These are phyloP conservation scores for Lasioglossum calceatum DNA, from an alignment of 2,888 invertebrate species.

Conservation along the genomic window DNA sequence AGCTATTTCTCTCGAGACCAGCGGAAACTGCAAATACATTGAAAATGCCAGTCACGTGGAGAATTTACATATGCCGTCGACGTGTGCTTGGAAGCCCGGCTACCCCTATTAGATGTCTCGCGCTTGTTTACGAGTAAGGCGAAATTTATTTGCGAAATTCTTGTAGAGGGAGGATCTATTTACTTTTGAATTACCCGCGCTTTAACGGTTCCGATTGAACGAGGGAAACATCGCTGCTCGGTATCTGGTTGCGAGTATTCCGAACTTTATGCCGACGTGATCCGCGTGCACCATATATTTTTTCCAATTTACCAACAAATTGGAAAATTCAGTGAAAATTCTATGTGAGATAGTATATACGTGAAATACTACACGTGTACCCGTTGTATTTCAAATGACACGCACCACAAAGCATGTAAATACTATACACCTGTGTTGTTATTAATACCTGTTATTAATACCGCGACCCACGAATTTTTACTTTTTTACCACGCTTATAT, in stretches of 20 bases:
- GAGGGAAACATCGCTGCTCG: neutral
- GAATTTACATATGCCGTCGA: slow-evolving; percentile 43
- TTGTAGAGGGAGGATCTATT: slow-evolving; percentile 12
- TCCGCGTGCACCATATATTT: neutral
- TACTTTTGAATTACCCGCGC: neutral
- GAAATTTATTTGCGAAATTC: slow-evolving; percentile 40
- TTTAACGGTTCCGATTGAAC: neutral
- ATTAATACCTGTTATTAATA: too few species aligned
- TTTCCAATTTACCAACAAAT: too few species aligned
- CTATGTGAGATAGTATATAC: too few species aligned
- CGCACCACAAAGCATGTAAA: too few species aligned
- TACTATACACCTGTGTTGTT: too few species aligned
- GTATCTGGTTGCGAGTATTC: neutral
- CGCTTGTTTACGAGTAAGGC: slow-evolving; percentile 22
- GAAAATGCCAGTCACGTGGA: slow-evolving; percentile 45
- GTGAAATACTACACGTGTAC: too few species aligned
- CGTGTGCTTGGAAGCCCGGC: neutral
- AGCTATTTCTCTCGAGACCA: slow-evolving; percentile 20
- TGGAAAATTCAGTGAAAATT: too few species aligned
- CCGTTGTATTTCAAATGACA: too few species aligned
- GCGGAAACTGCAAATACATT: slow-evolving; percentile 22
- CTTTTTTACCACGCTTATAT: too few species aligned
- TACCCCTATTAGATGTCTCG: neutral
- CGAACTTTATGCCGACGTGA: neutral
- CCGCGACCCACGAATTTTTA: too few species aligned